A percentile compares a stretch with the other conserved stretches of the same genome.
Evolutionary conservation across 2,888 invertebrate genomes (phyloP).

Genomic region (Drosophila recens): DNA sequence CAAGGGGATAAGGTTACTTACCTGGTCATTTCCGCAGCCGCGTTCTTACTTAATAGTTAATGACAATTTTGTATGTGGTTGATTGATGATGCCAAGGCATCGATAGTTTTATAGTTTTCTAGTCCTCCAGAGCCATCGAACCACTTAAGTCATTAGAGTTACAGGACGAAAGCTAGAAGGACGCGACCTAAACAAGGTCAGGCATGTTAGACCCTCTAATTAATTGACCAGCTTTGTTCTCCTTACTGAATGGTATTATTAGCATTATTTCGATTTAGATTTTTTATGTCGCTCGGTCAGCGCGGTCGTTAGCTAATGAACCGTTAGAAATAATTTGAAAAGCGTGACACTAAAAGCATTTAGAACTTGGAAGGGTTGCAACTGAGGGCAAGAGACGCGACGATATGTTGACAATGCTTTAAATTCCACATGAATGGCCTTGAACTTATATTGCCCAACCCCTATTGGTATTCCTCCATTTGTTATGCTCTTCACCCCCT

Average conservation of each 20-base stretch:
- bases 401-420: conserved; percentile 21
- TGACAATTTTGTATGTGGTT: conserved; percentile 48
- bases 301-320: conserved; percentile 32
- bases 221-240: conserved; percentile 36
- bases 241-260: conserved; percentile 24
- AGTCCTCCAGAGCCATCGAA: conserved; percentile 1
- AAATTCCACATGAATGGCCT: conserved; percentile 58
- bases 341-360: conserved; percentile 47
- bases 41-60: conserved; percentile 49
- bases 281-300: conserved; percentile 23
- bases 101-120: conserved; percentile 27
- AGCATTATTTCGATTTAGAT: conserved; percentile 30
- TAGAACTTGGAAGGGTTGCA: conserved; percentile 5
- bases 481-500: conserved; percentile 19
- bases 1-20: conserved; percentile 1
- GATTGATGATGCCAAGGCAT: conserved; percentile 52
- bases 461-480: neutral
- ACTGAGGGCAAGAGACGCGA: neutral
- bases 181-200: conserved; percentile 50
- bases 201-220: conserved; percentile 31
- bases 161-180: neutral
- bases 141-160: conserved; percentile 45
- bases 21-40: conserved; percentile 31
- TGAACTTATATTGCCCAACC: conserved; percentile 62
- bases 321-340: conserved; percentile 49